Evolutionary conservation across 2,888 invertebrate species (phyloP), one percentile per base, ranked within the genome.

Genomic region (Kryphioiulus occultus): DNA sequence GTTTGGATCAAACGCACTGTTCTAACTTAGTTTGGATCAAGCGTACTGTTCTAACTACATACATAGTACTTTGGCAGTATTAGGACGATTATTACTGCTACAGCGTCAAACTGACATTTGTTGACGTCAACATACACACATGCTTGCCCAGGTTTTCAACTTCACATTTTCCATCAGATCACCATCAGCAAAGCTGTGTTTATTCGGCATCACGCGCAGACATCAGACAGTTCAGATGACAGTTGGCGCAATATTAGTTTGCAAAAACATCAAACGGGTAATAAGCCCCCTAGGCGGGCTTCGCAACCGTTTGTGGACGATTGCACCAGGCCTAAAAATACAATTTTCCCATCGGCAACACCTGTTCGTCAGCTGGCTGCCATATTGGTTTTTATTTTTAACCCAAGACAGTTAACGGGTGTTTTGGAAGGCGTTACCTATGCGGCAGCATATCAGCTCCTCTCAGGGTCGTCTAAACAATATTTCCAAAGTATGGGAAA

Each of bases 391-490:
- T 19, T 53, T 53, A 53, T 53, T 53, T 53, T 53, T 53, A 53
- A 53, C 53, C n/a, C 53, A 0, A 3, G 53, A 17, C 12, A 53
- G 53, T 53, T 53, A 53, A 53, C 19, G 19, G 7, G 7, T 1
- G 10, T 19, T n/a, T n/a, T n/a, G 3, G 19, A 53, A 53, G 53
- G 53, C 53, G 4, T 19, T n/a, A 53, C 53, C 53, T 53, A n/a
- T 53, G n/a, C 47, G 12, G 47, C n/a, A 3, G 53, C 17, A 53
- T 19, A 1, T 10, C 53, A 53, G 17, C n/a, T 7, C 53, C 53
- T 53, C 53, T 53, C 53, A 53, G 53, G 53, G 53, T 53, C 53
- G 53, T 53, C 53, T 53, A 53, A 53, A 53, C 53, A 53, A 53
- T 53, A 53, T 53, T 53, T 53, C 53, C 53, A 19, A 19, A 53